Percentiles rank a stretch among this genome's conserved stretches.
Conservation (phyloP, 1,140 invertebrate genomes). For the Elysia chlorotica region DNA sequence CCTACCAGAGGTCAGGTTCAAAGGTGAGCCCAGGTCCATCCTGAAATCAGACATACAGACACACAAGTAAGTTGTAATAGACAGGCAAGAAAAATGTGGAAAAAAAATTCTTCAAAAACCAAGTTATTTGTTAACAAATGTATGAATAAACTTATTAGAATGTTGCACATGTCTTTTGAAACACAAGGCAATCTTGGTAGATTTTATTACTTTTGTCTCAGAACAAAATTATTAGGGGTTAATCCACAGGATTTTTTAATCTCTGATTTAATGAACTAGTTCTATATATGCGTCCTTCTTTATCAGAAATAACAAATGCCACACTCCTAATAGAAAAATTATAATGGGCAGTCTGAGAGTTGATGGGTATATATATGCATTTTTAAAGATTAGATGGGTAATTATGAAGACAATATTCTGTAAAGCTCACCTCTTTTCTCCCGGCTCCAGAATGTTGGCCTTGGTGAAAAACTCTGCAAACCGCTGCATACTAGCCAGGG, state of each 20-base stretch:
- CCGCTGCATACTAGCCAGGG: constrained; percentile 37
- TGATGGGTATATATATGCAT: too few relatives aligned
- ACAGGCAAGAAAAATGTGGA: neutral
- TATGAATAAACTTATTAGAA: neutral
- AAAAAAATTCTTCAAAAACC: neutral
- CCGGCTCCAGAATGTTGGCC: neutral
- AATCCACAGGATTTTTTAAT: neutral
- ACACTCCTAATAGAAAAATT: neutral
- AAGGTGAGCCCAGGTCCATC: neutral
- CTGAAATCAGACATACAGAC: neutral
- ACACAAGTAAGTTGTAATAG: neutral
- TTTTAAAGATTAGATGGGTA: neutral
- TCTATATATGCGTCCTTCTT: neutral
- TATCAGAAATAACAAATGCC: neutral
- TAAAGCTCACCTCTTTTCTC: neutral
- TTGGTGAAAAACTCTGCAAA: constrained; percentile 34
- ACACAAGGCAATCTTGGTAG: neutral
- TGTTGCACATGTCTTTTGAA: neutral
- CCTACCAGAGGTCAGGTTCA: constrained; percentile 18
- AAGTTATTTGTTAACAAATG: neutral
- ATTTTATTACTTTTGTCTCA: neutral
- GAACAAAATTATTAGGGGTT: neutral
- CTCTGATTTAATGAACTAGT: neutral
- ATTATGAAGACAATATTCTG: neutral
- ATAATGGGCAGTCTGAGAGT: too few relatives aligned